These are phyloP conservation scores for Aricia artaxerxes DNA, from an alignment of 2,888 invertebrate genomes.

Conservation along the genomic window DNA sequence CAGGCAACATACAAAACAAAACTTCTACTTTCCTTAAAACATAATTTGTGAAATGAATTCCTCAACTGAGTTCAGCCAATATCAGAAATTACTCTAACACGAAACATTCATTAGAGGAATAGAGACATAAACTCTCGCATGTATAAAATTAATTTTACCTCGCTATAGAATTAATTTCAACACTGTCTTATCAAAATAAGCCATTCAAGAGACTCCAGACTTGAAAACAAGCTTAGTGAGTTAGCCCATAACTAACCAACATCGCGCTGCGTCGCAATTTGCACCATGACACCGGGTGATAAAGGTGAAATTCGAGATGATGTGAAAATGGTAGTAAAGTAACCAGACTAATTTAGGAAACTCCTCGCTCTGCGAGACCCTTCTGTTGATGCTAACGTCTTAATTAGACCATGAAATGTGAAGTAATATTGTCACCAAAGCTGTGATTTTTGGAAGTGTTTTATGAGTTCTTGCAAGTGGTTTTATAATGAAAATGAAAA, in stretches of 20 bases:
- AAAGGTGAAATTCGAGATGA: background rate
- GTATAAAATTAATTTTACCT: background rate
- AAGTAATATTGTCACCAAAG: constrained; percentile 14
- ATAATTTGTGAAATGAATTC: background rate
- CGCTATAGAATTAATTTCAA: constrained; percentile 24
- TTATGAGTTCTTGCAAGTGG: background rate
- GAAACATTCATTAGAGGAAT: background rate
- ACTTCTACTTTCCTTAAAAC: background rate
- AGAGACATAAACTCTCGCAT: constrained; percentile 3
- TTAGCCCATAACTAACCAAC: constrained; percentile 29
- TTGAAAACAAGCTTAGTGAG: constrained; percentile 29
- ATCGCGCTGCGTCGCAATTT: background rate
- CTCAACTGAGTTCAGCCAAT: background rate
- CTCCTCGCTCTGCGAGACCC: constrained; percentile 28
- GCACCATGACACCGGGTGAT: background rate
- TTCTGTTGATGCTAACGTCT: constrained; percentile 26
- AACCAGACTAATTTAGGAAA: constrained; percentile 28
- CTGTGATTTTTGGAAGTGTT: constrained; percentile 13
- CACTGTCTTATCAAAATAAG: constrained; percentile 31
- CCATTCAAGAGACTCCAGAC: constrained; percentile 28
- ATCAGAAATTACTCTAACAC: background rate
- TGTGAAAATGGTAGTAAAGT: constrained; percentile 5
- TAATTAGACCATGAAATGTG: constrained; percentile 32
- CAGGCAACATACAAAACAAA: background rate
- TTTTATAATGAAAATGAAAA: background rate